These are phyloP conservation scores for Coenonympha glycerion DNA, from an alignment of 2,888 invertebrate species.

Conservation along the genomic window DNA sequence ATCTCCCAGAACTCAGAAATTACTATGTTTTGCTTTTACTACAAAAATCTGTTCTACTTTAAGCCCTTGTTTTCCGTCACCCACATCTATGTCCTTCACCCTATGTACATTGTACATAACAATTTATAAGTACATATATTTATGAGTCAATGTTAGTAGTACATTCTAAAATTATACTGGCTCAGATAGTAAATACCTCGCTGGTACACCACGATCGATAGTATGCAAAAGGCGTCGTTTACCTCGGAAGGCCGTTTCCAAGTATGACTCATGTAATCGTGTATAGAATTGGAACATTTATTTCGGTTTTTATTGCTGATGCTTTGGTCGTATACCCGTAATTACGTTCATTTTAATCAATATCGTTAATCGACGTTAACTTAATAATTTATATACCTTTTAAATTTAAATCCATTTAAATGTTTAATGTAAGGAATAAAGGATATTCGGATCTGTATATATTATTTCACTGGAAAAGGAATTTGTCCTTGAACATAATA, in stretches of 20 bases:
- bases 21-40: no score
- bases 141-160: conserved; percentile 26
- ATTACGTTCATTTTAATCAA: not conserved
- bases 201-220: conserved; percentile 56
- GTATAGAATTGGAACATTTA: conserved; percentile 52
- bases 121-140: not conserved
- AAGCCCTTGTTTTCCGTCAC: no score
- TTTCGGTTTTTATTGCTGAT: conserved; percentile 26
- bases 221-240: conserved; percentile 58
- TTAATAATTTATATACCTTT: no score
- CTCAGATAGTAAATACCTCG: conserved; percentile 36
- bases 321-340: conserved; percentile 7
- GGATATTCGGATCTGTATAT: no score
- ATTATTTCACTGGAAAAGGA: no score
- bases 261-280: conserved; percentile 51
- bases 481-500: no score
- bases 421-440: no score
- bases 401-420: no score
- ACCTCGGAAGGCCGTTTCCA: conserved; percentile 53
- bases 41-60: no score
- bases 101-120: no score
- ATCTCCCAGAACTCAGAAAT: no score
- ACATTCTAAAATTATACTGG: conserved; percentile 26
- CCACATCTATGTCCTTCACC: no score
- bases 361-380: not conserved